phyloP scores from a whole-genome alignment of 2,797 vertebrate genomes.

The Borostomias antarcticus region DNA sequence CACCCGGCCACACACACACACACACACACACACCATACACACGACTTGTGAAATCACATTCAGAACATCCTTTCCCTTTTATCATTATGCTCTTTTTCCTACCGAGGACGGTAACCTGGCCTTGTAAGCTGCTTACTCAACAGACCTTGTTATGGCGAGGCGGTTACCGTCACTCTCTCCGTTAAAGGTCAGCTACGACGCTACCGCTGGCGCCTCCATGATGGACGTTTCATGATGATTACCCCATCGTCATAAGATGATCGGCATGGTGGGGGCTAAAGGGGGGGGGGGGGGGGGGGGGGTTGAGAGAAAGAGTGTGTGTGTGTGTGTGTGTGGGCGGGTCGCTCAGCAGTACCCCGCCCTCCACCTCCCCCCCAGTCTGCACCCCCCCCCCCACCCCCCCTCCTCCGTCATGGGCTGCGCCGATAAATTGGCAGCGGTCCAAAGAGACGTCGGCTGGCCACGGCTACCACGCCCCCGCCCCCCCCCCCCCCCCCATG shows the following conservation, averaged over 20 bases:
- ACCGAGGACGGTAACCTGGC: constrained; percentile 68
- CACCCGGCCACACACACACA: constrained; percentile 28
- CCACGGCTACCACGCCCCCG: neutral
- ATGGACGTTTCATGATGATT: constrained; percentile 68
- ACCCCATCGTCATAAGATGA: constrained; percentile 74
- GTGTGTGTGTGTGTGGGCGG: constrained; percentile 2
- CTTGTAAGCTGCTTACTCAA: constrained; percentile 82
- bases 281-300: constrained; percentile 32
- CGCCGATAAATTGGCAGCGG: constrained; percentile 67
- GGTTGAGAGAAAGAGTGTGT: constrained; percentile 13
- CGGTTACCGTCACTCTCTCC: constrained; percentile 61
- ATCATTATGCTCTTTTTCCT: constrained; percentile 19
- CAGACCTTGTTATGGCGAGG: constrained; percentile 74
- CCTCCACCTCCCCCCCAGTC: constrained; percentile 22
- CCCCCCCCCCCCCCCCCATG: neutral
- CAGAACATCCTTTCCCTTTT: constrained; percentile 35
- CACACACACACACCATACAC: constrained; percentile 31
- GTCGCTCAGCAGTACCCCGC: no score
- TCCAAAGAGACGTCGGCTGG: constrained; percentile 31
- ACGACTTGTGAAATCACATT: constrained; percentile 75
- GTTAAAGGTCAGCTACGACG: constrained; percentile 77
- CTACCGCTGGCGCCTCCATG: constrained; percentile 51
- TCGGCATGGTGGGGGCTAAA: constrained; percentile 59
- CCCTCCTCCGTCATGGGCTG: constrained; percentile 42
- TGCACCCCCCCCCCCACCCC: constrained; percentile 32